phyloP scores from a whole-genome alignment of 2,113 vertebrate genomes.

The Amphilophus citrinellus region DNA sequence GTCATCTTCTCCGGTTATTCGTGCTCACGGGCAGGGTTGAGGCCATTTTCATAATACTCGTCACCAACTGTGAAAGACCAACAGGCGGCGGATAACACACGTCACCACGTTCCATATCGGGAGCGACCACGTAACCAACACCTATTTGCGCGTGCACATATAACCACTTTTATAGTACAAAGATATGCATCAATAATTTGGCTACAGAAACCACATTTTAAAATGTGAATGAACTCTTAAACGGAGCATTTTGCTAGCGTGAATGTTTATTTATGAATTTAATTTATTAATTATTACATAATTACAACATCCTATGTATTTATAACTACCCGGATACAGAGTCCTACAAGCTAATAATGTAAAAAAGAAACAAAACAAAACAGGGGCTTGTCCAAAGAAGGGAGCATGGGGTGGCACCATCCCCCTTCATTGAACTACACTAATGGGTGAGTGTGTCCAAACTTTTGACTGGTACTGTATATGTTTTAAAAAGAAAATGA shows the following conservation, averaged over 20 bases:
- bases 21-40: conserved; percentile 62
- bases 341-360: not conserved
- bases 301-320: not conserved
- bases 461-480: too few relatives aligned
- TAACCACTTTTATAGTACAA: not conserved
- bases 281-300: not conserved
- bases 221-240: not conserved
- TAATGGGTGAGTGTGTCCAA: too few relatives aligned
- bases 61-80: conserved; percentile 80
- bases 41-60: conserved; percentile 83
- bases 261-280: not conserved
- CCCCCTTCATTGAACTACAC: too few relatives aligned
- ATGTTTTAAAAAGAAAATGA: too few relatives aligned
- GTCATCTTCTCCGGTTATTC: conserved; percentile 80
- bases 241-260: not conserved
- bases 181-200: not conserved
- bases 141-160: conserved; percentile 61
- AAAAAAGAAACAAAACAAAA: not conserved
- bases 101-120: conserved; percentile 61
- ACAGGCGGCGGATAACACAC: conserved; percentile 69
- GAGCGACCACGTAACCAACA: conserved; percentile 78
- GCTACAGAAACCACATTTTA: not conserved
- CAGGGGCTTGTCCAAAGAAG: too few relatives aligned
- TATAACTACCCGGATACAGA: not conserved
- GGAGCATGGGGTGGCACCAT: too few relatives aligned